These are phyloP conservation scores for Patella pellucida DNA, from an alignment of 2,888 invertebrate genomes.

Conservation along the genomic window DNA sequence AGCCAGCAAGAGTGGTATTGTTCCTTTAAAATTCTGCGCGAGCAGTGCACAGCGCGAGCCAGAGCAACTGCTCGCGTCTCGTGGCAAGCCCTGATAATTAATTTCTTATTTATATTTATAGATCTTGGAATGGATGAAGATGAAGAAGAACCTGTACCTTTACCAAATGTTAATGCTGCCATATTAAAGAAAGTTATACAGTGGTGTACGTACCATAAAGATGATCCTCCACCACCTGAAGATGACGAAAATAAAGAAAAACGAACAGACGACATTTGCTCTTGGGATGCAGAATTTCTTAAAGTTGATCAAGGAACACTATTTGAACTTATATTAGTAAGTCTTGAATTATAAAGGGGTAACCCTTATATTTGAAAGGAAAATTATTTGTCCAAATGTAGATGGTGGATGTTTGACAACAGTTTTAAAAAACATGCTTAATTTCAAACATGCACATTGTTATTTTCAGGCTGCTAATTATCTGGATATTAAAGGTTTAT, in stretches of 20 bases:
- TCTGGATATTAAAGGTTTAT: slow-evolving; percentile 87
- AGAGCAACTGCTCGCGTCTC: too few relatives aligned
- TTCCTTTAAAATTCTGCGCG: too few relatives aligned
- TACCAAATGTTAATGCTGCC: slow-evolving; percentile 97
- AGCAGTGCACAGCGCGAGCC: too few relatives aligned
- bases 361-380: too few relatives aligned
- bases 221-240: slow-evolving; percentile 87
- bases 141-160: slow-evolving; percentile 85
- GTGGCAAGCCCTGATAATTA: too few relatives aligned
- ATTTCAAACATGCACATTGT: background rate
- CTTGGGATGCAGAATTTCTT: slow-evolving; percentile 99
- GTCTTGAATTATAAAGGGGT: too few relatives aligned
- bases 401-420: too few relatives aligned
- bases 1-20: too few relatives aligned
- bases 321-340: slow-evolving; percentile 89
- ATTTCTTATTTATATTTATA: slow-evolving; percentile 24
- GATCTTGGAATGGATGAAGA: slow-evolving; percentile 75
- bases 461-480: slow-evolving; percentile 87
- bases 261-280: slow-evolving; percentile 98
- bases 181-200: slow-evolving; percentile 84
- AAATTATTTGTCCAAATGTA: too few relatives aligned
- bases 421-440: too few relatives aligned
- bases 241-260: slow-evolving; percentile 98
- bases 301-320: slow-evolving; percentile 87
- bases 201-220: slow-evolving; percentile 75